Conservation (phyloP, 35 echinoderm and acorn worm genomes). For the Lytechinus pictus region DNA sequence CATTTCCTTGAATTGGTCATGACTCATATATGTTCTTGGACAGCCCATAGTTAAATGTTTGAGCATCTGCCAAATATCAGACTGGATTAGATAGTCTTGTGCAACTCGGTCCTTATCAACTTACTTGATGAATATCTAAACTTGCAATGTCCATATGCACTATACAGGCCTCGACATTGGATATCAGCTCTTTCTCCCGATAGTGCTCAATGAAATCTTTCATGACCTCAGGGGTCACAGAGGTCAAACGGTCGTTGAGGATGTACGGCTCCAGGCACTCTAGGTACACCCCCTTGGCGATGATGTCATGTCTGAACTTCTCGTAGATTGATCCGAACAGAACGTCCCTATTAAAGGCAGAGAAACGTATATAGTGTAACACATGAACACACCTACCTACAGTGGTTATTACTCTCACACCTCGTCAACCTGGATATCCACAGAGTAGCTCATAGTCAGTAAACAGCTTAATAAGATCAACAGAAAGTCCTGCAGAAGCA, state of each 20-base stretch:
- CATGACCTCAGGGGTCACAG: conserved; percentile 85
- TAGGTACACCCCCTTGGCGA: conserved; percentile 92
- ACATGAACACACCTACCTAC: background rate
- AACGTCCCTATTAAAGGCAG: conserved; percentile 71
- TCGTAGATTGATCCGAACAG: conserved; percentile 91
- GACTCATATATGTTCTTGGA: too few species aligned
- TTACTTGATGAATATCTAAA: conserved; percentile 96
- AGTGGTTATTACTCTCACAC: background rate
- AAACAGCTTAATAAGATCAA: background rate
- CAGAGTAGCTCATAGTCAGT: background rate
- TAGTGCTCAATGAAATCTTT: conserved; percentile 97
- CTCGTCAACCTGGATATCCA: background rate
- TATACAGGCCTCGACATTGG: conserved; percentile 94
- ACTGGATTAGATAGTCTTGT: background rate
- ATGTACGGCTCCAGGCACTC: conserved; percentile 98
- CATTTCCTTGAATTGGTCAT: too few species aligned
- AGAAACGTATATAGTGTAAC: background rate
- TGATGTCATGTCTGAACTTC: conserved; percentile 78
- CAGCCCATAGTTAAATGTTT: too few species aligned
- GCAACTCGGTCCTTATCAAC: background rate
- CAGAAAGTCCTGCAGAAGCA: background rate
- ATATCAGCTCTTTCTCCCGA: conserved; percentile 78
- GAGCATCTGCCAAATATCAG: too few species aligned
- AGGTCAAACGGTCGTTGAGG: conserved; percentile 85
- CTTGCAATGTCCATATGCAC: conserved; percentile 97